Percentiles rank a stretch among this genome's conserved stretches.
Evolutionary conservation across 2,888 invertebrate genomes (phyloP).

Genomic region (Lasioglossum zephyrum): DNA sequence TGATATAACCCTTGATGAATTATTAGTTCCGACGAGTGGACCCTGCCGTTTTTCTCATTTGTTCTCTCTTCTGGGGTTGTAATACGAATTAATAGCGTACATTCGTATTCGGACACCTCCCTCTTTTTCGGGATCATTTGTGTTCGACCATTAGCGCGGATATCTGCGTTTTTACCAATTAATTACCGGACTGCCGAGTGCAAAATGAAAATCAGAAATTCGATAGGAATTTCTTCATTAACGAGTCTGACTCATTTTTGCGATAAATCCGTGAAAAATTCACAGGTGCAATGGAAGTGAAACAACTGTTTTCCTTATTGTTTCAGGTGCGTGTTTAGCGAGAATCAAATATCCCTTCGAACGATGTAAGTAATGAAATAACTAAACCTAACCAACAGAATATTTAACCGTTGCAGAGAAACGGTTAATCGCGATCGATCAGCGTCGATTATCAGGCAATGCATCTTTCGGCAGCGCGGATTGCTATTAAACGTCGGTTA

Average conservation of each 20-base stretch:
- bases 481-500: constrained; percentile 55
- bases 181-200: background rate
- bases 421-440: constrained; percentile 7
- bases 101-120: background rate
- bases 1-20: constrained; percentile 12
- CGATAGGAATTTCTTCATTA: background rate
- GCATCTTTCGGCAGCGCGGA: background rate
- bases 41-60: background rate
- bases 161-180: background rate
- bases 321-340: background rate
- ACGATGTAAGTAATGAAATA: background rate
- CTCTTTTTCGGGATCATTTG: background rate
- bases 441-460: background rate
- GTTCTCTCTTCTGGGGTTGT: background rate
- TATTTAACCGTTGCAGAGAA: background rate
- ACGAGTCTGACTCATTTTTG: background rate
- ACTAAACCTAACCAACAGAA: background rate
- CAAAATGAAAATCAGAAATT: background rate
- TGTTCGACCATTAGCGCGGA: background rate
- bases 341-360: background rate
- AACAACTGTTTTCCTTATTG: background rate
- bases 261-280: background rate
- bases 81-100: constrained; percentile 4
- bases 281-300: background rate
- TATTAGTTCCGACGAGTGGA: background rate